Conservation (phyloP, 2,888 invertebrate genomes). For the Nezara viridula region DNA sequence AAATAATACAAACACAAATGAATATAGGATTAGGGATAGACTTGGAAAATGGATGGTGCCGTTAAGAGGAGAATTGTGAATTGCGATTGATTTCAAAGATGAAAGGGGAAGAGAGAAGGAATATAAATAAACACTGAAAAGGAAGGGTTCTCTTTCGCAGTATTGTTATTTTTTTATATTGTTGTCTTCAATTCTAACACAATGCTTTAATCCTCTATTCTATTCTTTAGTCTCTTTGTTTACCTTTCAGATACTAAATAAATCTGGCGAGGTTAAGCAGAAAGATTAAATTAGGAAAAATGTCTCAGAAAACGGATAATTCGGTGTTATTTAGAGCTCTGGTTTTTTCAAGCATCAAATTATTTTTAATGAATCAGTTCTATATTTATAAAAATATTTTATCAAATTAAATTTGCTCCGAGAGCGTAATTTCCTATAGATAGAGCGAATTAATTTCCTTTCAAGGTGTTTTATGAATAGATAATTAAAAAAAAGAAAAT, state of each 20-base stretch:
- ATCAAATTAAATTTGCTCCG: background rate
- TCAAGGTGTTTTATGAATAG: no score
- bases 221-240: conserved; percentile 17
- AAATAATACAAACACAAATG: background rate
- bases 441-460: no score
- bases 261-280: background rate
- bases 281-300: background rate
- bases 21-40: background rate
- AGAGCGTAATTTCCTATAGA: background rate
- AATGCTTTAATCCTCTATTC: background rate
- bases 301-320: background rate
- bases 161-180: conserved; percentile 31
- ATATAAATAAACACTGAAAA: conserved; percentile 23
- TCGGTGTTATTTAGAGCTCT: background rate
- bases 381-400: background rate
- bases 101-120: background rate
- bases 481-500: no score
- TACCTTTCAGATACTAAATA: background rate
- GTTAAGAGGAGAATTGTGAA: background rate
- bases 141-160: background rate
- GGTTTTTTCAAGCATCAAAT: background rate
- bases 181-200: conserved; percentile 13
- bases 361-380: background rate
- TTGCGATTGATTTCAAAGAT: conserved; percentile 25
- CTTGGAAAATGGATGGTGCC: background rate